Percentiles rank a stretch among this genome's conserved stretches.
These are phyloP conservation scores for Diaphora mendica DNA, from an alignment of 2,888 invertebrate genomes.

Conservation along the genomic window DNA sequence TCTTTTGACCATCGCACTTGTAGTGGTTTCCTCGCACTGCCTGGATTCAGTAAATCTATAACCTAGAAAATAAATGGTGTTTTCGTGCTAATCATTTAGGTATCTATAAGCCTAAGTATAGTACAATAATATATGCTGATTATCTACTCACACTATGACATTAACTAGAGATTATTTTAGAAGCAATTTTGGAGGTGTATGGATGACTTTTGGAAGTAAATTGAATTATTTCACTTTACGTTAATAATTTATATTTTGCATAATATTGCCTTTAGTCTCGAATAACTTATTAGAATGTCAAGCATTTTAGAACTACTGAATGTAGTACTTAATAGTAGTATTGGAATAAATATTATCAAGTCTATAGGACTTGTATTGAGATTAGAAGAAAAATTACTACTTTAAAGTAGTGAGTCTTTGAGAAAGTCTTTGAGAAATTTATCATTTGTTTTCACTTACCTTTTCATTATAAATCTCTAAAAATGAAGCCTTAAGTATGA, in stretches of 20 bases:
- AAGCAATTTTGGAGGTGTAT: background rate
- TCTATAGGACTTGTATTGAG: background rate
- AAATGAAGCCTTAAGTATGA: conserved; percentile 96
- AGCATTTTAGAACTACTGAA: too few species aligned
- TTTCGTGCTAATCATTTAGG: background rate
- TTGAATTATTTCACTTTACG: too few species aligned
- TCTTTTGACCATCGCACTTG: conserved; percentile 98
- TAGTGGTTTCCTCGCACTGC: conserved; percentile 92
- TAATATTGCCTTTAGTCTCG: too few species aligned
- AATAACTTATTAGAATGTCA: too few species aligned
- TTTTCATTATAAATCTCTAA: conserved; percentile 99
- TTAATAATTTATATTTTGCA: too few species aligned
- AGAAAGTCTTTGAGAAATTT: background rate
- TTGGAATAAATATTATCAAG: background rate
- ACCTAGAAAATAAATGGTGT: conserved; percentile 86
- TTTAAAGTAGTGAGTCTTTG: background rate
- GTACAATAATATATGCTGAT: background rate
- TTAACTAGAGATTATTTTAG: background rate
- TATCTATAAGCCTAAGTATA: background rate
- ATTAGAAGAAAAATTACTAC: background rate
- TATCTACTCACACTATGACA: background rate
- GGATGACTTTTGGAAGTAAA: too few species aligned
- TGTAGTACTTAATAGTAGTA: too few species aligned
- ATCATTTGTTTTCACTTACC: conserved; percentile 82
- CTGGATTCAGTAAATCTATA: conserved; percentile 96